These are phyloP conservation scores for Apteryx owenii DNA, from an alignment of 2,113 vertebrate species.

Conservation along the genomic window DNA sequence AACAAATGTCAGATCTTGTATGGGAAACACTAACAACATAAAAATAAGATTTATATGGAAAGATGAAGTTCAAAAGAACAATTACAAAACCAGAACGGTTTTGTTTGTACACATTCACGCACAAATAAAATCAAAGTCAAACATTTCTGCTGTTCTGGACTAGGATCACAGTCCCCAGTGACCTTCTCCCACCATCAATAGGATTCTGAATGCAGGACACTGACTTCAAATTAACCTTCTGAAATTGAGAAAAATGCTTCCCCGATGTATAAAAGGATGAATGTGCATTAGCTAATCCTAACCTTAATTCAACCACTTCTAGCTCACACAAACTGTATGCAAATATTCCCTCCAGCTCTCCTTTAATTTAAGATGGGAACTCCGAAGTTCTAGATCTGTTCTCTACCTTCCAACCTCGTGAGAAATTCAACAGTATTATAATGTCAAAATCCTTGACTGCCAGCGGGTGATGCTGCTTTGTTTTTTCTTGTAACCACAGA, in stretches of 20 bases:
- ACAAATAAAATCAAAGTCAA: slow-evolving; percentile 49
- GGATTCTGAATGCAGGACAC: neutral
- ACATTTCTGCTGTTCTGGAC: neutral
- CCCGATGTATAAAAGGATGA: slow-evolving; percentile 39
- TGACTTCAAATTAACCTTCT: neutral
- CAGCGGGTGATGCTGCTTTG: neutral
- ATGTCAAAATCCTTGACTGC: neutral
- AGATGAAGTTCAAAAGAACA: slow-evolving; percentile 61
- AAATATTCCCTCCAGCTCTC: neutral
- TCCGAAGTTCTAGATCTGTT: neutral
- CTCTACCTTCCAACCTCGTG: neutral
- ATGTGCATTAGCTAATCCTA: slow-evolving; percentile 16
- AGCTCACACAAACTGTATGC: neutral
- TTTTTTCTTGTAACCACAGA: neutral
- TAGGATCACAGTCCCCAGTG: neutral
- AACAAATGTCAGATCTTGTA: slow-evolving; percentile 59
- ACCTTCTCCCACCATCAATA: slow-evolving; percentile 5
- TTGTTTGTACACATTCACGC: slow-evolving; percentile 40
- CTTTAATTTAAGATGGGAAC: neutral
- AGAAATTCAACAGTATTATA: neutral
- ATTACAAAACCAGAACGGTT: slow-evolving; percentile 54
- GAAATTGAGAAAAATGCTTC: slow-evolving; percentile 54
- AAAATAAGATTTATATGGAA: slow-evolving; percentile 66
- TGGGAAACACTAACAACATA: slow-evolving; percentile 51
- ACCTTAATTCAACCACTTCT: neutral